These are phyloP conservation scores for Mactra quadrangularis DNA, from an alignment of 1,140 invertebrate species.

Conservation along the genomic window DNA sequence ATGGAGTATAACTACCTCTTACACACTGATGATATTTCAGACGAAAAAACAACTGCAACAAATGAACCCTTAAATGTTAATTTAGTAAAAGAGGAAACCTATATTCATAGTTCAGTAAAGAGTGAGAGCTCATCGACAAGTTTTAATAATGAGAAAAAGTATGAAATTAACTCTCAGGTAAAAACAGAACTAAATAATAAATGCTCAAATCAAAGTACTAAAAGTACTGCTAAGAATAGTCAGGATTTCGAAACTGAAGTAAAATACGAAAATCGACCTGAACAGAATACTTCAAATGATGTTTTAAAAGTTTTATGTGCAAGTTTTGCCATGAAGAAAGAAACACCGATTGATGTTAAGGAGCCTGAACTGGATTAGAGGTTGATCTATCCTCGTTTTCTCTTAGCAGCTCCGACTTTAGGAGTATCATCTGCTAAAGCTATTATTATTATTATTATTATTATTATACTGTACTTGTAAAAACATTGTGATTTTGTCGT, in stretches of 20 bases:
- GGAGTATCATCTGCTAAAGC: not conserved
- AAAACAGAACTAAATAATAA: not conserved
- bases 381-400: conserved; percentile 48
- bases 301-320: conserved; percentile 40
- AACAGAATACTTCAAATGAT: not conserved
- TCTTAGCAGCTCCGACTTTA: conserved; percentile 34
- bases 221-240: not conserved
- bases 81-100: not conserved
- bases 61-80: not conserved
- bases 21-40: not conserved
- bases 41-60: not conserved
- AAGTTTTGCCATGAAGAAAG: conserved; percentile 2
- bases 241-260: not conserved
- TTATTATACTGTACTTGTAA: too few species aligned
- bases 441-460: too few species aligned
- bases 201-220: not conserved
- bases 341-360: not conserved
- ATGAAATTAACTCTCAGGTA: not conserved
- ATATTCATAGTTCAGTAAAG: not conserved
- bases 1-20: conserved; percentile 7
- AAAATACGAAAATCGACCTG: not conserved
- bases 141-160: not conserved
- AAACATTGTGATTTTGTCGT: too few species aligned
- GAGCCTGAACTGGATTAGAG: conserved; percentile 50
- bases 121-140: not conserved